Percentiles rank a stretch among this genome's conserved stretches.
These are phyloP conservation scores for Chelonus formosanus DNA, from an alignment of 2,888 invertebrate species.

Conservation along the genomic window DNA sequence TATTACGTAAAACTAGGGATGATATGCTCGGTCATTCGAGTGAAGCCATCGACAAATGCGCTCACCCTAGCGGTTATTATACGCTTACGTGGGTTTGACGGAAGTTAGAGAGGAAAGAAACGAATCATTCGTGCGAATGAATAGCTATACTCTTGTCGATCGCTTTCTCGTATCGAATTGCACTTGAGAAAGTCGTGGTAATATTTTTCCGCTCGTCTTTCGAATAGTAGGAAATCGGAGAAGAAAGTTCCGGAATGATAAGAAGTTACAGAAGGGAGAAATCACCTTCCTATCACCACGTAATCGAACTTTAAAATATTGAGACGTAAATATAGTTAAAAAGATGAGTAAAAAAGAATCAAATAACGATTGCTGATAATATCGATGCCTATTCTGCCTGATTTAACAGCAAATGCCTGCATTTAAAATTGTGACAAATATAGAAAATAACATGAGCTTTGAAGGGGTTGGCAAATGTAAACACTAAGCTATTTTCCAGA, in stretches of 20 bases:
- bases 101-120: slow-evolving; percentile 10
- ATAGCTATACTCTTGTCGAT: slow-evolving; percentile 13
- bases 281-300: slow-evolving; percentile 39
- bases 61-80: slow-evolving; percentile 32
- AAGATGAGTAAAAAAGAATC: too few relatives aligned
- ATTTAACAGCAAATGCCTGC: neutral
- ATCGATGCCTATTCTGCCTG: too few relatives aligned
- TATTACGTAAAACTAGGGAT: slow-evolving; percentile 52
- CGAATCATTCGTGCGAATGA: slow-evolving; percentile 31
- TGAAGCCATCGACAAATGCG: slow-evolving; percentile 22
- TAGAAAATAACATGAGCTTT: slow-evolving; percentile 35
- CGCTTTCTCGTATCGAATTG: neutral
- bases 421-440: slow-evolving; percentile 31
- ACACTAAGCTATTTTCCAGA: slow-evolving; percentile 66
- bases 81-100: slow-evolving; percentile 36
- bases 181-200: slow-evolving; percentile 9
- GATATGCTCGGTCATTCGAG: slow-evolving; percentile 17
- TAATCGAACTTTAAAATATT: slow-evolving; percentile 36
- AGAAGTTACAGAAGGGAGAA: slow-evolving; percentile 30
- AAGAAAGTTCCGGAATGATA: slow-evolving; percentile 17
- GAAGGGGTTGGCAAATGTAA: slow-evolving; percentile 59
- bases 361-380: too few relatives aligned
- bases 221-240: slow-evolving; percentile 31
- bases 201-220: slow-evolving; percentile 20
- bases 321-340: too few relatives aligned